A percentile compares a stretch with the other conserved stretches of the same genome.
Evolutionary conservation across 2,113 vertebrate genomes (phyloP).

Genomic region (Actenoides hombroni): DNA sequence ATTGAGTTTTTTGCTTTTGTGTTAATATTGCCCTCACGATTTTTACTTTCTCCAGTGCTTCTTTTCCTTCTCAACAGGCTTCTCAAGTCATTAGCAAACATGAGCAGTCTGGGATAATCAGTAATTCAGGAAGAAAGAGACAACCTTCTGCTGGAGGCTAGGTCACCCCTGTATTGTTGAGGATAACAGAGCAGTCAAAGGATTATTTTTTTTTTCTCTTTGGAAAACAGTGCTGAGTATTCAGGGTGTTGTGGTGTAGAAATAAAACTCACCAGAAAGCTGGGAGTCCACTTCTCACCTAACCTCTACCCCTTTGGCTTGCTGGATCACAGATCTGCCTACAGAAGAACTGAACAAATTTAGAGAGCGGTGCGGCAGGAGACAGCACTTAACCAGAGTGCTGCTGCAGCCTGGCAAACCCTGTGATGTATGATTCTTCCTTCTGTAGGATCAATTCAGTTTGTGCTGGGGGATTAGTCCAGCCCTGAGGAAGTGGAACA

Average conservation of each 20-base stretch:
- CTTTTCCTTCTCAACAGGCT: background rate
- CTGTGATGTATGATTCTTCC: background rate
- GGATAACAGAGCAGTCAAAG: background rate
- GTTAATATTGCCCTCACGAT: background rate
- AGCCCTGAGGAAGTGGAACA: background rate
- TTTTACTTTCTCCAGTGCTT: background rate
- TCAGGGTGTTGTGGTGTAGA: background rate
- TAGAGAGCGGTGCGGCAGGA: background rate
- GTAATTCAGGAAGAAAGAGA: background rate
- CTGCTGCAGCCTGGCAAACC: background rate
- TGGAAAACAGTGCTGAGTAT: background rate
- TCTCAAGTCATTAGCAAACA: background rate
- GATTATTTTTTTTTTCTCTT: background rate
- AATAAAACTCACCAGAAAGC: background rate
- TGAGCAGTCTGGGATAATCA: background rate
- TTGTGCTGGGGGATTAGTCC: rapidly evolving
- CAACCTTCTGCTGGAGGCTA: background rate
- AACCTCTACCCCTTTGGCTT: background rate
- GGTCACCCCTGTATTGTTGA: background rate
- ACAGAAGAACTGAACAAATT: background rate
- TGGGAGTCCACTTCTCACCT: background rate
- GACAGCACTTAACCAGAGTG: background rate
- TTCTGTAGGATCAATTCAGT: background rate
- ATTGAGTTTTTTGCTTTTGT: background rate
- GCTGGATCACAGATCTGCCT: background rate